Base-by-base conservation (phyloP, 2,888 invertebrate genomes). In the Drosophila macrospina region DNA sequence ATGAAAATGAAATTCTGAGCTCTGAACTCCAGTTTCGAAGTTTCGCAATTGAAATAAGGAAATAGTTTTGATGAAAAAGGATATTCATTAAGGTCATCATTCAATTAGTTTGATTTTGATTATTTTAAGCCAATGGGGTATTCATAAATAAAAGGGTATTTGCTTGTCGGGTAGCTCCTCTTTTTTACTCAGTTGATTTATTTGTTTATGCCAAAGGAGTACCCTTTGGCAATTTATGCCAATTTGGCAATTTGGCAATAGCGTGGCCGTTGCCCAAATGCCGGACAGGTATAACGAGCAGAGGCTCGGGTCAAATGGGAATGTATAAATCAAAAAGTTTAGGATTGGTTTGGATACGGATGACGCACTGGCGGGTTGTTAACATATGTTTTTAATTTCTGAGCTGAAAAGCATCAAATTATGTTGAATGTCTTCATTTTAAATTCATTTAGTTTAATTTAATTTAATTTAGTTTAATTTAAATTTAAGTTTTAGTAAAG, bases 231-330 rank as follows among this genome's bases (percentile, higher is more conserved):
- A 68, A 80, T 82, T 82, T 80, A 67, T 88, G 83, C 83, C 83
- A 83, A 88, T 88, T 83, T 88, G 66, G 74, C 83, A 83, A 88
- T 88, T 83, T 88, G 66, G 74, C 80, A 72, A 51, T 63, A 55
- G 34, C 42, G 15, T 15, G 13, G 67, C 60, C 52, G 50, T 69
- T 15, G 39, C 32, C 66, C 59, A 45, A 57, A 66, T 41, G 55
- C 36, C 51, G 32, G 45, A 45, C 44, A 48, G 50, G 30, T 44
- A 59, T 66, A 77, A 72, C 72, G 66, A 61, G 69, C 63, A 50
- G 8, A 37, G 13, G 34, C 61, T 52, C 32, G 41, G 60, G 56
- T 56, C 48, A 64, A 67, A 71, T 64, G 66, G 71, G 73, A 68
- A 62, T 56, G 59, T 69, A 60, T 85, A 86, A 88, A 76, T 83